A percentile compares a stretch with the other conserved stretches of the same genome.
These are phyloP conservation scores for Eilema depressum DNA, from an alignment of 2,888 invertebrate species.

Conservation along the genomic window DNA sequence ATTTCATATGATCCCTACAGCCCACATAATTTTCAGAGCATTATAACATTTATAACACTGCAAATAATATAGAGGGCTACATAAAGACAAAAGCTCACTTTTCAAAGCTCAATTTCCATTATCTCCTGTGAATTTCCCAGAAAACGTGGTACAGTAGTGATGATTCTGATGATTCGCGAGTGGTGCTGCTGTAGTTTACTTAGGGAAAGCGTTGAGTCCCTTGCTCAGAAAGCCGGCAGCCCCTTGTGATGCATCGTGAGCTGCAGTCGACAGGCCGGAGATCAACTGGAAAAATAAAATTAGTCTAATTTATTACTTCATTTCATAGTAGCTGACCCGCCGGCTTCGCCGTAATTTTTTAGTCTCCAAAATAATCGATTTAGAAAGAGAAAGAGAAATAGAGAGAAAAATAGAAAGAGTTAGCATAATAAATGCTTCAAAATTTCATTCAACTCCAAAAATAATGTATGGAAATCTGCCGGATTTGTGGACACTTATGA, in stretches of 20 bases:
- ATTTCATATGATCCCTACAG: background rate
- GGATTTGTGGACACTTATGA: no score
- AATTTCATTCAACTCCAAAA: no score
- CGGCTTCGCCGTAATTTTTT: no score
- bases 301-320: background rate
- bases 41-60: background rate
- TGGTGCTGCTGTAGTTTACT: constrained; percentile 60
- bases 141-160: constrained; percentile 42
- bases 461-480: no score
- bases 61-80: background rate
- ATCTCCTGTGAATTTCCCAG: constrained; percentile 55
- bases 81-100: background rate
- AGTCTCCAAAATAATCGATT: no score
- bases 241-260: constrained; percentile 79
- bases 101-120: background rate
- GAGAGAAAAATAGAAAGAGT: no score
- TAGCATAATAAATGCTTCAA: no score
- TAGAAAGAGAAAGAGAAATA: no score
- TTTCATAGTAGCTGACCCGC: no score
- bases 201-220: constrained; percentile 78
- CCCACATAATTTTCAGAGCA: background rate
- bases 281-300: constrained; percentile 64
- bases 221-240: constrained; percentile 84
- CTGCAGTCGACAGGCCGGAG: constrained; percentile 71
- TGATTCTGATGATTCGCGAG: constrained; percentile 35